Evolutionary conservation across 2,797 vertebrate genomes (phyloP), one percentile per base, ranked within the genome.

Genomic region (Ficedula albicollis): DNA sequence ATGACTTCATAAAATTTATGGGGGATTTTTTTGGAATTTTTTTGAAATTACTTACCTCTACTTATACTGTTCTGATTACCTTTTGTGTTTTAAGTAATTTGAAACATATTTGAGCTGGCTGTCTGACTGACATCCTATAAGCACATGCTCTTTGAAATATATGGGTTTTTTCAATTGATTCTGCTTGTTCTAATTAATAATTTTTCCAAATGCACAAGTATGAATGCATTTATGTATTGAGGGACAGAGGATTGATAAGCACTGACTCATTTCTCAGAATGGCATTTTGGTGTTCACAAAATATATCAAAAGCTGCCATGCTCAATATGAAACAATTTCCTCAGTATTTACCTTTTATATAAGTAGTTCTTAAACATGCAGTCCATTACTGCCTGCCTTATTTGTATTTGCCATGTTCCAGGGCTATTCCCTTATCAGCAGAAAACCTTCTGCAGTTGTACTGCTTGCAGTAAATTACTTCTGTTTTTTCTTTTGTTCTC

Each of bases 401-500:
- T 94, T 93, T 94, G 49, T 78, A 93, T 91, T 92, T 95, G 34
- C 60, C 54, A 10, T 91, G 52, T 92, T 95, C 82, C 80, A 96
- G 74, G 89, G 81, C 84, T 93, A 93, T 92, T 97, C 87, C 78
- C 73, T 96, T 95, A 96, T 87, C 93, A 90, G 52, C 41, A 67
- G 80, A 74, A 84, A 92, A 93, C n/a, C 69, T 63, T 95, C 89
- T 64, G 78, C 4, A 0, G 30, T 58, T 88, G 41, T 55, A 48
- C 54, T 80, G 62, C 78, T 91, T 76, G 60, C 70, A 70, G 36
- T 74, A 89, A 96, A 95, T 95, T 96, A 59, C 69, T 93, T 91
- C 43, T 89, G 69, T 38, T 89, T 95, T 90, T 93, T n/a, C 66
- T 93, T 95, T 96, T 90, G n/a, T 95, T 95, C 80, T 93, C 94